Conservation (phyloP, 37 sponge, comb jelly and placozoan species). For the Aphrocallistes beatrix region DNA sequence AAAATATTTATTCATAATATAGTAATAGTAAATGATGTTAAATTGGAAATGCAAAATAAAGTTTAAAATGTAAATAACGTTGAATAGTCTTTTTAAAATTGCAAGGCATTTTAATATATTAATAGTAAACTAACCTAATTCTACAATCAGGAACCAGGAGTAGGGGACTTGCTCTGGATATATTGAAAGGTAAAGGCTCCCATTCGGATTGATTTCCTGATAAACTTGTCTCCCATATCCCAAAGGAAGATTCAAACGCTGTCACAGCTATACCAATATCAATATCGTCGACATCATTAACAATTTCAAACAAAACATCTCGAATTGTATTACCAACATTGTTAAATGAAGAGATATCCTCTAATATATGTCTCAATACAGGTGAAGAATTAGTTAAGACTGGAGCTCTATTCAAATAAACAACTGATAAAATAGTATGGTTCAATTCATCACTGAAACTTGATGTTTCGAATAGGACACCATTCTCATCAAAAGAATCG, state of each 20-base stretch:
- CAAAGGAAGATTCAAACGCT: background rate
- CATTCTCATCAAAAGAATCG: background rate
- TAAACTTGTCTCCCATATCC: background rate
- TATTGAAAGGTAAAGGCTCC: background rate
- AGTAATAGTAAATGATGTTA: too few relatives aligned
- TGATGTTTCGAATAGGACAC: background rate
- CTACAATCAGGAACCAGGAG: background rate
- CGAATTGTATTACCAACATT: background rate
- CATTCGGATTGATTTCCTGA: background rate
- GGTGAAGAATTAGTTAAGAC: background rate
- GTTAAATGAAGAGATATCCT: background rate
- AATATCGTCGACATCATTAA: background rate
- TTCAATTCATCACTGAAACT: background rate
- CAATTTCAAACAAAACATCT: background rate
- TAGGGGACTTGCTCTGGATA: background rate
- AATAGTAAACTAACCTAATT: background rate
- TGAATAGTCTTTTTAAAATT: too few relatives aligned
- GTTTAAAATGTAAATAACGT: too few relatives aligned
- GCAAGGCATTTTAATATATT: too few relatives aligned
- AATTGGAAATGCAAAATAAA: too few relatives aligned
- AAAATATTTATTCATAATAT: too few relatives aligned
- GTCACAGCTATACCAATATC: background rate
- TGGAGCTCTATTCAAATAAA: background rate
- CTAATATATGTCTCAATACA: background rate
- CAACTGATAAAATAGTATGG: background rate